Percentiles rank a stretch among this genome's conserved stretches.
phyloP scores from a whole-genome alignment of 2,113 vertebrate genomes.

The Amblyornis subalaris region DNA sequence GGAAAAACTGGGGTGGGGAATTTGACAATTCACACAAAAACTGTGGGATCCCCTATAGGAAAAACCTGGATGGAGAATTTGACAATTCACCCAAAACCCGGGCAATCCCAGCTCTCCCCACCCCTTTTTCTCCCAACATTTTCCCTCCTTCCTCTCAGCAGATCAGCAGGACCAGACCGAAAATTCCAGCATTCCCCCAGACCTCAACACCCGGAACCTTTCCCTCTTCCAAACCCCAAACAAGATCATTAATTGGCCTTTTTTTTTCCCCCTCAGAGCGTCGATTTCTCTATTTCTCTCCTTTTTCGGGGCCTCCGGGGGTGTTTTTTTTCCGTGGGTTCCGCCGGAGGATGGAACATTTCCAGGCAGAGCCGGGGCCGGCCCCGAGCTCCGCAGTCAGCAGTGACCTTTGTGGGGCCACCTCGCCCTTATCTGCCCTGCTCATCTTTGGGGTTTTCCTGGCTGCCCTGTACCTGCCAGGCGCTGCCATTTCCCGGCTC shows the following conservation, averaged over 20 bases:
- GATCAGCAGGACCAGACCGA: neutral
- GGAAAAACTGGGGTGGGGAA: neutral
- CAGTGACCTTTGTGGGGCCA: constrained; percentile 15
- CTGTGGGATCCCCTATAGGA: no score
- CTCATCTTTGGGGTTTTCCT: neutral
- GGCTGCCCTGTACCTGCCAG: neutral
- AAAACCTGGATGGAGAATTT: neutral
- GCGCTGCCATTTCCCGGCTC: neutral
- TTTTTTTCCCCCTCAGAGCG: no score
- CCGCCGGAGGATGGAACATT: neutral
- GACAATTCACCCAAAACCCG: no score
- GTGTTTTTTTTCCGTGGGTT: no score
- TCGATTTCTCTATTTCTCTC: neutral
- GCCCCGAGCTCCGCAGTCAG: neutral
- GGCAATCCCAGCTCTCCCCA: neutral
- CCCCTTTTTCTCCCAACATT: neutral
- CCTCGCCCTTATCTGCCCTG: neutral
- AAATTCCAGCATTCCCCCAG: no score
- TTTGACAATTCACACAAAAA: neutral
- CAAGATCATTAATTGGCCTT: no score
- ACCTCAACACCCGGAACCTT: no score
- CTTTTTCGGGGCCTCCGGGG: neutral
- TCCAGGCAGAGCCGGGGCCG: neutral
- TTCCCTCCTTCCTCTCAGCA: neutral
- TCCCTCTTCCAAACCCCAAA: no score